phyloP scores from a whole-genome alignment of 2,113 vertebrate species.

The Pseudopipra pipra region DNA sequence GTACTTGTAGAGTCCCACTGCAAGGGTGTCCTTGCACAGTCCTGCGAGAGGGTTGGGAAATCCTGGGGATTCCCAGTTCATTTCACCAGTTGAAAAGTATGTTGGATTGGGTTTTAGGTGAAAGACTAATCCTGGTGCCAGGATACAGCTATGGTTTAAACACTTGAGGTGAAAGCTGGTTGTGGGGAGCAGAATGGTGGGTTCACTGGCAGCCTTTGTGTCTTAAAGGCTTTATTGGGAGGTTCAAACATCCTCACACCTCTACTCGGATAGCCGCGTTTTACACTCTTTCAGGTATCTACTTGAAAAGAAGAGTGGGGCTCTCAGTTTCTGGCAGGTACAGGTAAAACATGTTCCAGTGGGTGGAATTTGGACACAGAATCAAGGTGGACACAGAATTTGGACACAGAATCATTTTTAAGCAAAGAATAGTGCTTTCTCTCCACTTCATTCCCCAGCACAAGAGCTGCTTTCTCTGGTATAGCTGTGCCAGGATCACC shows the following conservation, averaged over 20 bases:
- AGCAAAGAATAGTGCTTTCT: background rate
- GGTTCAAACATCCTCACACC: background rate
- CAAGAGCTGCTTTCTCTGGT: background rate
- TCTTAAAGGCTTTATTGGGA: background rate
- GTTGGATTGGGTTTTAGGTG: background rate
- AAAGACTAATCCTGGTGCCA: background rate
- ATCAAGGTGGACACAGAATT: background rate
- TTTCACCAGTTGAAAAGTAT: background rate
- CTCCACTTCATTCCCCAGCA: background rate
- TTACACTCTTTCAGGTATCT: background rate
- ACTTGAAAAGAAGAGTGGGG: background rate
- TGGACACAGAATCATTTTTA: background rate
- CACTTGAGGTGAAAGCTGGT: background rate
- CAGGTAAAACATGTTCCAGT: background rate
- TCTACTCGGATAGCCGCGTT: background rate
- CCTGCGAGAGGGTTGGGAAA: fast-evolving
- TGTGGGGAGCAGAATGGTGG: background rate
- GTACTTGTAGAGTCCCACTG: background rate
- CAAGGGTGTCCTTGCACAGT: background rate
- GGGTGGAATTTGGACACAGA: background rate
- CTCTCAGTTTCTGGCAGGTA: background rate
- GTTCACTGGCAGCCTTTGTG: background rate
- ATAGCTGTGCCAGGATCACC: background rate
- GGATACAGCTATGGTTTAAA: background rate
- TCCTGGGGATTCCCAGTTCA: background rate